These are phyloP conservation scores for Mustela lutreola DNA, from an alignment of 2,113 vertebrate genomes.

Conservation along the genomic window DNA sequence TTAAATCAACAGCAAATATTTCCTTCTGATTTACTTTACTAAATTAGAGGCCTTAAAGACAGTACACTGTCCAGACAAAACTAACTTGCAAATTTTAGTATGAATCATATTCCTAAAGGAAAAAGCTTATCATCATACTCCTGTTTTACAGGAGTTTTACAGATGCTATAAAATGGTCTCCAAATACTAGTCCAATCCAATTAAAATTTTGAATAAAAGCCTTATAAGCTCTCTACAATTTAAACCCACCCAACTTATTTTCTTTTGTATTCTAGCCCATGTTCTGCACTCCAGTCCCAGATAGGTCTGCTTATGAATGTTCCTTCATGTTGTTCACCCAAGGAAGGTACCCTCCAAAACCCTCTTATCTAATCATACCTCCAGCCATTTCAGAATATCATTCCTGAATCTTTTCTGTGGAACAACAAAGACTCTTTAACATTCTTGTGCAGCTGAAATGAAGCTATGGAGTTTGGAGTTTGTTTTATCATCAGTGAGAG, in stretches of 20 bases:
- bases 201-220: not conserved
- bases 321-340: not conserved
- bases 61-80: not conserved
- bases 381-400: not conserved
- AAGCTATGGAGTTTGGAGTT: not conserved
- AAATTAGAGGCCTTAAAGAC: not conserved
- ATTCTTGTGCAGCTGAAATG: not conserved
- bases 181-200: not conserved
- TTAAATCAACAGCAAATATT: slow-evolving; percentile 5
- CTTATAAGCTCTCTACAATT: not conserved
- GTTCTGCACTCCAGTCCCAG: not conserved
- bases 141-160: not conserved
- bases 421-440: not conserved
- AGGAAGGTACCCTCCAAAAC: not conserved
- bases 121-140: not conserved
- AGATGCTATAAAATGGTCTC: not conserved
- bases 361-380: not conserved
- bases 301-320: not conserved
- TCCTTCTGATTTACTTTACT: slow-evolving; percentile 2
- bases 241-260: not conserved
- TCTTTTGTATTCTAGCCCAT: not conserved
- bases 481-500: not conserved
- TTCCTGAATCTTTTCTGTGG: not conserved
- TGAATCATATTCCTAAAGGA: slow-evolving; percentile 22
- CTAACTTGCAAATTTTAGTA: not conserved